Conservation (phyloP, 2,888 invertebrate genomes). For the Polydrusus tereticollis region DNA sequence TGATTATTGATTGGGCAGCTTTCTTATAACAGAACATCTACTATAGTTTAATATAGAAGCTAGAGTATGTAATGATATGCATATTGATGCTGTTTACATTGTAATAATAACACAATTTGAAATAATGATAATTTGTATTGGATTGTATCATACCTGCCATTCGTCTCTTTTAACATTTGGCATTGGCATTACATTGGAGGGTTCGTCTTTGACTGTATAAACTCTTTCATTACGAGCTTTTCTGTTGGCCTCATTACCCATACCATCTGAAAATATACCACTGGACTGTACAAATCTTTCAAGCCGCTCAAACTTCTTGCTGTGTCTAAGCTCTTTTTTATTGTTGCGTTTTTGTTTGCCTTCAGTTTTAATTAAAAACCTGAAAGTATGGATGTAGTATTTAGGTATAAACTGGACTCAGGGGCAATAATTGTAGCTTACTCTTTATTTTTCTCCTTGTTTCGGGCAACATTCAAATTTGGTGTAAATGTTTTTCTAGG, state of each 20-base stretch:
- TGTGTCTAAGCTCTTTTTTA: conserved; percentile 24
- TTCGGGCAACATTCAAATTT: conserved; percentile 63
- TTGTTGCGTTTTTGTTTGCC: conserved; percentile 37
- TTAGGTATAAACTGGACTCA: conserved; percentile 11
- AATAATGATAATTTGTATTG: no score
- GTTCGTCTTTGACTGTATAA: conserved; percentile 40
- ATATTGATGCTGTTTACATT: no score
- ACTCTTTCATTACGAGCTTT: conserved; percentile 51
- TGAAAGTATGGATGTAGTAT: conserved; percentile 21
- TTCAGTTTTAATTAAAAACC: conserved; percentile 51
- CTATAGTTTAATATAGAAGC: no score
- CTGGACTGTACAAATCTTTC: conserved; percentile 59
- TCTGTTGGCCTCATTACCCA: conserved; percentile 52
- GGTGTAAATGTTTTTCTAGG: conserved; percentile 63
- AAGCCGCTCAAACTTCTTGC: conserved; percentile 6
- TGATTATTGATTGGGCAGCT: no score
- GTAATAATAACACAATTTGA: no score
- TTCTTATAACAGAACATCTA: no score
- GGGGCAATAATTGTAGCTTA: no score
- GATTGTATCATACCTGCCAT: conserved; percentile 56
- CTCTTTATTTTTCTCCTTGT: conserved; percentile 60
- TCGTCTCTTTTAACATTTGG: conserved; percentile 58
- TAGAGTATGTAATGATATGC: no score
- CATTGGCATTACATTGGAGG: conserved; percentile 51
- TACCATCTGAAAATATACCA: conserved; percentile 64